Percentiles rank a stretch among this genome's conserved stretches.
Evolutionary conservation across 2,888 invertebrate genomes (phyloP).

Genomic region (Idaea straminata): DNA sequence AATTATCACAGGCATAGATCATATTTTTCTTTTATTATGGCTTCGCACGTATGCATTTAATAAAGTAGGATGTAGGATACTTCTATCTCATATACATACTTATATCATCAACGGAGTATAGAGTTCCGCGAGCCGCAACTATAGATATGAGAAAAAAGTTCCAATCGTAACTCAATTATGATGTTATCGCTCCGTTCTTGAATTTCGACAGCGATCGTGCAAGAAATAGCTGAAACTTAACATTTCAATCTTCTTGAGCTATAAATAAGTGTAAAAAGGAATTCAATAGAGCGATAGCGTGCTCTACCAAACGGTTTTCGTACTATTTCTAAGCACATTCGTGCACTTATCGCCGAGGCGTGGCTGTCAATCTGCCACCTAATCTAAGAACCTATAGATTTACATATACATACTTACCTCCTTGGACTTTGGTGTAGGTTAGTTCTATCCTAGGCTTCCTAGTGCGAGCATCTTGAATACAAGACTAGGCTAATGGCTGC

Average conservation of each 20-base stretch:
- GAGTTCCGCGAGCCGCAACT: too few relatives aligned
- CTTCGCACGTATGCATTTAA: too few relatives aligned
- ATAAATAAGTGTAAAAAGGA: conserved; percentile 44
- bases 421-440: conserved; percentile 13
- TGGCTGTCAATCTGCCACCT: conserved; percentile 49
- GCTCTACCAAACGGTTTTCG: conserved; percentile 57
- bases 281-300: conserved; percentile 60
- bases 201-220: conserved; percentile 6
- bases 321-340: conserved; percentile 37
- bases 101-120: too few relatives aligned
- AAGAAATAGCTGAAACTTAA: conserved; percentile 20
- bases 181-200: not conserved
- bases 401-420: conserved; percentile 16
- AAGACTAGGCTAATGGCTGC: conserved; percentile 45
- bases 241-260: conserved; percentile 51
- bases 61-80: too few relatives aligned
- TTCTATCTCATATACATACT: too few relatives aligned
- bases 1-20: too few relatives aligned
- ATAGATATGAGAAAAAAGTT: too few relatives aligned
- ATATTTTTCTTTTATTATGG: too few relatives aligned
- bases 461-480: conserved; percentile 7
- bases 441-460: conserved; percentile 16
- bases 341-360: conserved; percentile 50
- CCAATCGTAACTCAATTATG: not conserved
- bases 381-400: conserved; percentile 29